phyloP scores from a whole-genome alignment of 2,888 invertebrate genomes.

The Pinctada fucata region DNA sequence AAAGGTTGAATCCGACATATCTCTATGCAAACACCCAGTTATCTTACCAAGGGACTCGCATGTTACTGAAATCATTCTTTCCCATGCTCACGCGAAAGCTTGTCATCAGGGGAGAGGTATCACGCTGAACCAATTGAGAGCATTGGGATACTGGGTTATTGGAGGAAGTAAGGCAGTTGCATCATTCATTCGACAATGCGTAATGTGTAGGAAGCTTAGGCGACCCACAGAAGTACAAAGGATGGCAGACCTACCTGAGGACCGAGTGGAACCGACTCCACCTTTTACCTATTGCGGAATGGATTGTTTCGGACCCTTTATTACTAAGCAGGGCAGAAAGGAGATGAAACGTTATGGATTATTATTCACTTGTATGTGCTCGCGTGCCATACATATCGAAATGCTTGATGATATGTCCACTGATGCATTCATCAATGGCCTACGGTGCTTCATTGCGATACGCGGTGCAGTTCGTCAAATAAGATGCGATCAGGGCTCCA shows the following conservation, averaged over 20 bases:
- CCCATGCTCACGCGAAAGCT: slow-evolving; percentile 45
- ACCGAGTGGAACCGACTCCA: slow-evolving; percentile 61
- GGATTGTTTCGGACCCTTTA: slow-evolving; percentile 71
- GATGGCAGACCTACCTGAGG: slow-evolving; percentile 70
- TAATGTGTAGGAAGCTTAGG: slow-evolving; percentile 59
- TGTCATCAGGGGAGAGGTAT: slow-evolving; percentile 50
- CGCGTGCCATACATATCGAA: slow-evolving; percentile 63
- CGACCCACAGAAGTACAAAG: slow-evolving; percentile 53
- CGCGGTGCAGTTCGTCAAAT: slow-evolving; percentile 48
- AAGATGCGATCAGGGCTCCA: slow-evolving; percentile 54
- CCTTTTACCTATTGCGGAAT: slow-evolving; percentile 65
- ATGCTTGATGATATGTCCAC: slow-evolving; percentile 44
- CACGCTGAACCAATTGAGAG: slow-evolving; percentile 44
- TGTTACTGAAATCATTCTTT: slow-evolving; percentile 40
- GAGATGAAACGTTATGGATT: slow-evolving; percentile 67
- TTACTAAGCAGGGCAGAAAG: slow-evolving; percentile 40
- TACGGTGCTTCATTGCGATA: slow-evolving; percentile 52
- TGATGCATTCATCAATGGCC: slow-evolving; percentile 49
- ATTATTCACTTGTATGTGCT: slow-evolving; percentile 68
- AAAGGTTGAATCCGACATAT: slow-evolving; percentile 15
- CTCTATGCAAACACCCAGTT: slow-evolving; percentile 43
- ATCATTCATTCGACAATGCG: slow-evolving; percentile 56
- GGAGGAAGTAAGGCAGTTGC: slow-evolving; percentile 53
- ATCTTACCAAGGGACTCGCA: slow-evolving; percentile 48
- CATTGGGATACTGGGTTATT: slow-evolving; percentile 66